Percentiles rank a stretch among this genome's conserved stretches.
phyloP scores from a whole-genome alignment of 2,888 invertebrate species.

The Nomada fucata region DNA sequence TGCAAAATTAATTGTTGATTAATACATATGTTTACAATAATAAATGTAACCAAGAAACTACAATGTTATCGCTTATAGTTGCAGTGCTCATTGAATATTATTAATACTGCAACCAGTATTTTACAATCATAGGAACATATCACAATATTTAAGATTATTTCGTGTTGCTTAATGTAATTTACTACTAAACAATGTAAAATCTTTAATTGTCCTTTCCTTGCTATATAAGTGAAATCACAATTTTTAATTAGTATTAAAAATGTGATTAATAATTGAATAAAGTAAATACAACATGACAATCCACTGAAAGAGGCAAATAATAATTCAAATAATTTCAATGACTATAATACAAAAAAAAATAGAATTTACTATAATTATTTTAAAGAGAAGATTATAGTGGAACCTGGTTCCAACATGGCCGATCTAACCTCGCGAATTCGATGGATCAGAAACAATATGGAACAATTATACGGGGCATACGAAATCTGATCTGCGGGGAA shows the following conservation, averaged over 20 bases:
- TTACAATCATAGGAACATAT: neutral
- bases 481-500: neutral
- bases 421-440: conserved; percentile 76
- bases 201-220: neutral
- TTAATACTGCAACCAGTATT: conserved; percentile 59
- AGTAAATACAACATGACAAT: neutral
- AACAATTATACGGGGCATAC: conserved; percentile 31
- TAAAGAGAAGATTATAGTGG: conserved; percentile 54
- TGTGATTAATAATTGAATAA: neutral
- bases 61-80: conserved; percentile 23
- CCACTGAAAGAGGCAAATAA: neutral
- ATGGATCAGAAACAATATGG: conserved; percentile 69
- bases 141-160: neutral
- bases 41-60: neutral
- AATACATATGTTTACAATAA: neutral
- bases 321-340: neutral
- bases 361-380: conserved; percentile 41
- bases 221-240: neutral
- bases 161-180: neutral
- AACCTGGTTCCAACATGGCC: conserved; percentile 78
- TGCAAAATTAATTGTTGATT: conserved; percentile 76
- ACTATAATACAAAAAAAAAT: conserved; percentile 1
- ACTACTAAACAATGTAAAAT: neutral
- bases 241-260: conserved; percentile 7
- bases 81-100: conserved; percentile 54